Conservation (phyloP, 1,140 invertebrate species). For the Medauroidea extradentata region DNA sequence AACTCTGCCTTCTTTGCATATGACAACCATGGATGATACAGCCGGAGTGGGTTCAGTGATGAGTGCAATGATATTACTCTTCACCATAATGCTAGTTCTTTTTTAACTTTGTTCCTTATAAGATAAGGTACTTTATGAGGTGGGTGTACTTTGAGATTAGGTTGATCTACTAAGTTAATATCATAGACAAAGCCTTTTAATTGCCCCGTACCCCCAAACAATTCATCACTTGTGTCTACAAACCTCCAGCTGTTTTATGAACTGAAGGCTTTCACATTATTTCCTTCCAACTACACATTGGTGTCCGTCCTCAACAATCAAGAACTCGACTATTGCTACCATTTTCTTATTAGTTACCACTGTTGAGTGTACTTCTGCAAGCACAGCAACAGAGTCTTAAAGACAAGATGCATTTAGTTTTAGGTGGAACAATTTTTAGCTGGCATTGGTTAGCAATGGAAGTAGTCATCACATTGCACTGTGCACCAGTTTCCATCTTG, state of each 20-base stretch:
- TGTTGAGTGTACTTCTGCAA: not conserved
- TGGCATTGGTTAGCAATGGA: not conserved
- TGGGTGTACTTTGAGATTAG: conserved; percentile 7
- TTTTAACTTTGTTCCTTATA: conserved; percentile 11
- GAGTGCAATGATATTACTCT: conserved; percentile 4
- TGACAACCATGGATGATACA: conserved; percentile 10
- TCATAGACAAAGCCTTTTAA: conserved; percentile 12
- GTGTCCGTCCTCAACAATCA: not conserved
- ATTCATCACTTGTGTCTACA: not conserved
- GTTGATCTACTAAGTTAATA: conserved; percentile 10
- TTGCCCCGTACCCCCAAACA: not conserved
- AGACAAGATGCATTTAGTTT: not conserved
- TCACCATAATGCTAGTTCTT: conserved; percentile 7
- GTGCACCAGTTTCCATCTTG: not conserved
- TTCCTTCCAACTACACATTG: too few relatives aligned
- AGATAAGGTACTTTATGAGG: conserved; percentile 4
- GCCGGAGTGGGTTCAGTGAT: conserved; percentile 12
- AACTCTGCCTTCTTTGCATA: conserved; percentile 7
- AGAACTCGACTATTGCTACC: not conserved
- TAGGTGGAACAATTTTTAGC: not conserved
- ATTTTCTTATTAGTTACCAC: not conserved
- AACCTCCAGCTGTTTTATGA: not conserved
- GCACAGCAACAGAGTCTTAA: not conserved
- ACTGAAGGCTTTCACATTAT: not conserved
- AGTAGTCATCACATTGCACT: not conserved